Evolutionary conservation across 2,113 vertebrate species (phyloP).

Genomic region (Aldabrachelys gigantea): DNA sequence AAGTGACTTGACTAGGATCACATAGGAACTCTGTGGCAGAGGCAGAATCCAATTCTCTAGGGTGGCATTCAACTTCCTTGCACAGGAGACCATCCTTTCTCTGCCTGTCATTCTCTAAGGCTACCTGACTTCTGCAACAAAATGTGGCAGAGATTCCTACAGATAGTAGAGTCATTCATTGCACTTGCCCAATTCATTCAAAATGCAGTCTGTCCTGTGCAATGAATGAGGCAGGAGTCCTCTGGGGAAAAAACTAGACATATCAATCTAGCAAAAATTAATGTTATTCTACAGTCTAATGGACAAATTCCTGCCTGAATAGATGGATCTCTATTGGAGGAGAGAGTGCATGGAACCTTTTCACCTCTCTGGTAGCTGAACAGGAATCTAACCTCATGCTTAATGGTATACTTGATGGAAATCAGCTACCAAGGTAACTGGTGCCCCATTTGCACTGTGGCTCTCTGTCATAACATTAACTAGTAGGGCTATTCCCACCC

Average conservation of each 20-base stretch:
- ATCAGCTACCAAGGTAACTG: neutral
- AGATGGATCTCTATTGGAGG: rapidly evolving
- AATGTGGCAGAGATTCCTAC: neutral
- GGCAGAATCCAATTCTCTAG: neutral
- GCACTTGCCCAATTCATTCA: neutral
- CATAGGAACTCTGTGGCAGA: neutral
- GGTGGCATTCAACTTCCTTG: neutral
- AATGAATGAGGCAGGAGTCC: neutral
- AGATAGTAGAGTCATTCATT: neutral
- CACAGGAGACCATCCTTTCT: neutral
- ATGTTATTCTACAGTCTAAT: neutral
- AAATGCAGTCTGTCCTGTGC: neutral
- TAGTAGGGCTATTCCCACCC: neutral
- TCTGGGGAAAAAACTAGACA: neutral
- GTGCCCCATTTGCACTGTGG: neutral
- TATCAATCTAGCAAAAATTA: neutral
- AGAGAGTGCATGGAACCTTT: neutral
- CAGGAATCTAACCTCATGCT: neutral
- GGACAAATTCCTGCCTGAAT: neutral
- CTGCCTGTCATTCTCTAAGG: neutral
- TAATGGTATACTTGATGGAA: neutral
- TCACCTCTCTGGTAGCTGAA: neutral
- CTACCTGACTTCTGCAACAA: neutral
- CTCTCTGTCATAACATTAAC: neutral
- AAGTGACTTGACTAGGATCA: neutral